Evolutionary conservation across 2,888 invertebrate species (phyloP).

Genomic region (Saturnia pavonia): DNA sequence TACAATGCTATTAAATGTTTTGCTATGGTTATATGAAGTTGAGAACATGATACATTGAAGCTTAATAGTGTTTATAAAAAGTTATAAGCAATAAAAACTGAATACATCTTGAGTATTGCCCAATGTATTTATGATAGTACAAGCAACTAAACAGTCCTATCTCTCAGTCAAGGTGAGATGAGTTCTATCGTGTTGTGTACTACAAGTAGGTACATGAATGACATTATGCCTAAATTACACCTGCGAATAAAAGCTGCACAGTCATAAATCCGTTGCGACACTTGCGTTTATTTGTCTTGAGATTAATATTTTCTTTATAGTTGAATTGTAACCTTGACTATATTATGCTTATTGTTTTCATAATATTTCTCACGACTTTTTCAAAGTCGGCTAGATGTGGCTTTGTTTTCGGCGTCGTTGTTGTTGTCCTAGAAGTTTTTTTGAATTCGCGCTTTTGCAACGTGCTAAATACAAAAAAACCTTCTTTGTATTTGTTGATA

Average conservation of each 20-base stretch:
- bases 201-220: conserved; percentile 21
- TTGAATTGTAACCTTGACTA: conserved; percentile 64
- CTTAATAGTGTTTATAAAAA: conserved; percentile 4
- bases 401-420: conserved; percentile 4
- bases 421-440: no score
- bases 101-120: neutral
- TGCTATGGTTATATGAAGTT: neutral
- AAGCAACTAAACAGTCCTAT: conserved; percentile 29
- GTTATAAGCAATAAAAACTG: conserved; percentile 2
- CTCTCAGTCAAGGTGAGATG: conserved; percentile 22
- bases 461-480: no score
- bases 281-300: conserved; percentile 52
- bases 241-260: conserved; percentile 49
- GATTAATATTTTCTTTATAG: conserved; percentile 53
- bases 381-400: conserved; percentile 31
- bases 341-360: conserved; percentile 64
- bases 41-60: neutral
- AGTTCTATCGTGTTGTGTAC: neutral
- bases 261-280: conserved; percentile 31
- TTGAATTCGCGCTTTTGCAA: neutral
- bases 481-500: no score
- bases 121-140: conserved; percentile 6
- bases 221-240: conserved; percentile 58
- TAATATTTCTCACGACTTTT: conserved; percentile 17
- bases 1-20: neutral